phyloP scores from a whole-genome alignment of 37 sponge, comb jelly and placozoan species.

The Dysidea cf. avara region DNA sequence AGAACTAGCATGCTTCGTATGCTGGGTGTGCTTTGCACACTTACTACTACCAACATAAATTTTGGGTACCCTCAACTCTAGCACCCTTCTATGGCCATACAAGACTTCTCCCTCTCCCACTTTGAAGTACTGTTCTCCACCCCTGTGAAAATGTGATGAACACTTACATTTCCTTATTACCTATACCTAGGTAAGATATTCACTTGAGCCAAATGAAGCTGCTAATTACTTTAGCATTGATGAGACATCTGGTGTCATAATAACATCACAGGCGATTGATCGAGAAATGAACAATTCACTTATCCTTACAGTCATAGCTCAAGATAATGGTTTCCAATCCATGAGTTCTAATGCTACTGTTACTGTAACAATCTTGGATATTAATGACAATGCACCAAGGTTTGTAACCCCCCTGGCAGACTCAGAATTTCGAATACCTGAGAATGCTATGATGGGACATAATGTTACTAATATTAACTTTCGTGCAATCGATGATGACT shows the following conservation, averaged over 20 bases:
- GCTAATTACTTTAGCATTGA: constrained; percentile 13
- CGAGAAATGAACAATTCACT: constrained; percentile 22
- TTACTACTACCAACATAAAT: no score
- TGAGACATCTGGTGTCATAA: constrained; percentile 6
- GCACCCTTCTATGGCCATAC: neutral
- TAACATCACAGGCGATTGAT: constrained; percentile 2
- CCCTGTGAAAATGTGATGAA: no score
- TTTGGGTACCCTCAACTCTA: neutral
- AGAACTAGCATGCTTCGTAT: no score
- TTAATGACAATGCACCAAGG: constrained; percentile 16
- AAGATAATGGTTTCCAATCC: neutral
- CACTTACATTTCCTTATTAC: neutral
- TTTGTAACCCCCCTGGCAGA: no score
- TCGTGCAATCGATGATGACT: no score
- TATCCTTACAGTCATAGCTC: no score
- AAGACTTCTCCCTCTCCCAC: neutral
- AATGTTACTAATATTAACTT: no score
- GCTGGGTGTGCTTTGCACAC: no score
- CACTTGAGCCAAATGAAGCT: neutral
- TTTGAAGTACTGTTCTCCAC: no score
- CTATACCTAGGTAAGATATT: neutral
- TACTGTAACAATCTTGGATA: neutral
- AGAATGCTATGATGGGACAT: no score
- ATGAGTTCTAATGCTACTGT: neutral
- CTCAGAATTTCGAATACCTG: no score